Evolutionary conservation across 2,888 invertebrate species (phyloP), one percentile per base, ranked within the genome.

Genomic region (Nomada fabriciana): DNA sequence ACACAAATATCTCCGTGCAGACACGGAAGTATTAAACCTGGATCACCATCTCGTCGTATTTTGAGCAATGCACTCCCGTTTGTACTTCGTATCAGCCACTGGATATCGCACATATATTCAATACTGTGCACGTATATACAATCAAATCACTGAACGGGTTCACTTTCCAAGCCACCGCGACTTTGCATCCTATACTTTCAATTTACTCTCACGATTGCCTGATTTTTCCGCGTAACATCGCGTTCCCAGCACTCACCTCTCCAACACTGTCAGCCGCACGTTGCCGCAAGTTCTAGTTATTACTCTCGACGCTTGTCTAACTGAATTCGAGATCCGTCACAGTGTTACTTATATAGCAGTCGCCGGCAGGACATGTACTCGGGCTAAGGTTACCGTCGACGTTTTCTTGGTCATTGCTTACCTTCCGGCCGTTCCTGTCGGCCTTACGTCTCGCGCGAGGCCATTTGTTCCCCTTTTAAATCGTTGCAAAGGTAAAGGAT

Each of bases 291-390:
- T 85, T 79, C 70, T 86, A 68, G 74, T 76, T 76, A 85, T 86
- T 80, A 65, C 73, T 76, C 55, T 78, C 55, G 76, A 36, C 86
- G 70, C 80, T 81, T 83, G 77, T 87, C 78, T 89, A 91, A 93
- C 93, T 90, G 93, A 90, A 89, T 89, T 86, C 84, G 77, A 88
- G 89, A 90, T 88, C 88, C 87, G 89, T 80, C 83, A 90, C 87
- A 86, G 86, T 89, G 88, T 90, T 86, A 90, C 91, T 91, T 93
- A 91, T 93, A 92, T 92, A 91, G 87, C 86, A 76, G 76, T 68
- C 47, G 75, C 47, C 55, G 67, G 68, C 59, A 68, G 73, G 43
- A 67, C 67, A 65, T 68, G 50, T 77, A 60, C 59, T 74, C 61
- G 57, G 63, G 59, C 86, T 88, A 85, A 90, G 87, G 90, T 90